Evolutionary conservation across 1,140 invertebrate genomes (phyloP).

Genomic region (Kradibia gibbosae): DNA sequence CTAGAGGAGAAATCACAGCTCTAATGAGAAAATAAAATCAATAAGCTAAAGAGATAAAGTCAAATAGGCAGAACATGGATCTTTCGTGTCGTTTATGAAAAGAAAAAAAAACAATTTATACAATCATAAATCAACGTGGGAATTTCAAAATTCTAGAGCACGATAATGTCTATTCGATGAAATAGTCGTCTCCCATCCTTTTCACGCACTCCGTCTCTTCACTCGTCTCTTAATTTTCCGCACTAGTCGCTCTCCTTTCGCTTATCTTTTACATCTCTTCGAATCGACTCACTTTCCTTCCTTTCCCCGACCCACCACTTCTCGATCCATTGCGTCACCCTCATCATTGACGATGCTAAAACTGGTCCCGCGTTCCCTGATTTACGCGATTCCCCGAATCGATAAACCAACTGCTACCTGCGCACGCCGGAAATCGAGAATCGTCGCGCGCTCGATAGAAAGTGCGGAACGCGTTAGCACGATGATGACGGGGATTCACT

Average conservation of each 20-base stretch:
- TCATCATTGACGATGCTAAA: neutral
- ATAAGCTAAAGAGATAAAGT: neutral
- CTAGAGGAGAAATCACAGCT: neutral
- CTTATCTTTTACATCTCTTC: constrained; percentile 27
- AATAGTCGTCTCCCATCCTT: constrained; percentile 39
- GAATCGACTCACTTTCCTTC: neutral
- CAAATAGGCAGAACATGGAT: neutral
- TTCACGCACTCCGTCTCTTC: constrained; percentile 49
- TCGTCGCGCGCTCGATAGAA: constrained; percentile 38
- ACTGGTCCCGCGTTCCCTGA: constrained; percentile 50
- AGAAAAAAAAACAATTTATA: neutral
- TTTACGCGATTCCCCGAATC: constrained; percentile 53
- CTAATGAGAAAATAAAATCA: neutral
- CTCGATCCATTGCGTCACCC: constrained; percentile 9
- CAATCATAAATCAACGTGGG: neutral
- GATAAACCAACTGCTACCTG: constrained; percentile 51
- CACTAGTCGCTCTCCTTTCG: neutral
- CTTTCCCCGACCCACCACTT: neutral
- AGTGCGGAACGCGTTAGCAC: neutral
- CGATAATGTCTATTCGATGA: neutral
- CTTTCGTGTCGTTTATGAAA: neutral
- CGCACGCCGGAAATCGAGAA: constrained; percentile 42
- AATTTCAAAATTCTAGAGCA: constrained; percentile 15
- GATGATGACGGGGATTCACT: neutral
- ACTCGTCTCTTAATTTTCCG: constrained; percentile 36